Evolutionary conservation across 2,888 invertebrate species (phyloP).

Genomic region (Anarsia innoxiella): DNA sequence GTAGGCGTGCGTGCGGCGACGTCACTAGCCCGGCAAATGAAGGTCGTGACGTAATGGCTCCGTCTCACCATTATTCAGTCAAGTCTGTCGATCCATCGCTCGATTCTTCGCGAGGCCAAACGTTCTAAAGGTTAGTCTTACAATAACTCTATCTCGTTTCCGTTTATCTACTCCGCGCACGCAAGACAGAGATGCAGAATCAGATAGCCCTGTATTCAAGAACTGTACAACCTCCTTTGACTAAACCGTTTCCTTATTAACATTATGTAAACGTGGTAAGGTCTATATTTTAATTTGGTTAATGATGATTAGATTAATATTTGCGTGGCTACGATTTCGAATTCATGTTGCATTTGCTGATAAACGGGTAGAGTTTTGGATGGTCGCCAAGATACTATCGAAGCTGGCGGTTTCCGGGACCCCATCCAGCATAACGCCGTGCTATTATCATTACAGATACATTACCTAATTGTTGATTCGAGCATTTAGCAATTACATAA

Average conservation of each 20-base stretch:
- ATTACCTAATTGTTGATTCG: conserved; percentile 6
- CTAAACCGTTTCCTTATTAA: conserved; percentile 9
- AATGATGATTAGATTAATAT: not conserved
- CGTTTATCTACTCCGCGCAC: conserved; percentile 24
- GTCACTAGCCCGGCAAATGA: conserved; percentile 57
- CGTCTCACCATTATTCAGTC: conserved; percentile 55
- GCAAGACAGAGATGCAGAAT: conserved; percentile 3
- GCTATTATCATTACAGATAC: conserved; percentile 7
- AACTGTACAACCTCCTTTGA: conserved; percentile 13
- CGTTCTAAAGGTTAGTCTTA: conserved; percentile 49
- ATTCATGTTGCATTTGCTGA: not conserved
- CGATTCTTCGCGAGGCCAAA: conserved; percentile 56
- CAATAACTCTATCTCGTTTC: conserved; percentile 38
- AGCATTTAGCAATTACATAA: conserved; percentile 2
- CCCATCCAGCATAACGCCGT: conserved; percentile 2
- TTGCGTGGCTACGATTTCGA: conserved; percentile 1
- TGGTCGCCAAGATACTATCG: not conserved
- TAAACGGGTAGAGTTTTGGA: not conserved
- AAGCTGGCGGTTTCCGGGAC: conserved; percentile 1
- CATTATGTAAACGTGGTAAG: conserved; percentile 8
- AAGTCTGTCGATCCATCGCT: conserved; percentile 51
- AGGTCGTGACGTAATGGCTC: conserved; percentile 64
- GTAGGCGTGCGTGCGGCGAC: conserved; percentile 56
- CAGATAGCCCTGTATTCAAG: conserved; percentile 13
- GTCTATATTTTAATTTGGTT: not conserved